Evolutionary conservation across 2,888 invertebrate species (phyloP).

Genomic region (Acleris laterana): DNA sequence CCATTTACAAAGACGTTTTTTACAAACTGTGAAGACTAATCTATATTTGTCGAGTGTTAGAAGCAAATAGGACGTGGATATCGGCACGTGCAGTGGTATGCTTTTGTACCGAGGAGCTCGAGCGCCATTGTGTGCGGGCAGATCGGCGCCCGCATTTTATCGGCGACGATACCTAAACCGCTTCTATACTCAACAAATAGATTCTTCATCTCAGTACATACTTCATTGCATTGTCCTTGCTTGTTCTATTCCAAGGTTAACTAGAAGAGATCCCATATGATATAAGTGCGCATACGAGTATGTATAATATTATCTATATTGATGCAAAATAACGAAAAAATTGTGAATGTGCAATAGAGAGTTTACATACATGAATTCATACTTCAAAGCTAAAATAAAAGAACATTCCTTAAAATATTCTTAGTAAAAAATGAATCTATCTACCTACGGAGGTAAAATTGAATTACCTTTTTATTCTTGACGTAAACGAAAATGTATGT

Average conservation of each 20-base stretch:
- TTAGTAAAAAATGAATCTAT: neutral
- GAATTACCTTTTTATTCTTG: slow-evolving; percentile 12
- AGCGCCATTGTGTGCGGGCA: neutral
- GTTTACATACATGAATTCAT: neutral
- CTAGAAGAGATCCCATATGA: no score
- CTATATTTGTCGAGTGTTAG: slow-evolving; percentile 7
- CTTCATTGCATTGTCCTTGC: neutral
- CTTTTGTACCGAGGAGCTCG: slow-evolving; percentile 7
- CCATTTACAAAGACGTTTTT: neutral
- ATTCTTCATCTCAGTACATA: neutral
- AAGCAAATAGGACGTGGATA: slow-evolving; percentile 3
- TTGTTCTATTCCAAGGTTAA: no score
- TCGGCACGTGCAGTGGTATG: slow-evolving; percentile 15
- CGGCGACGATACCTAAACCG: neutral
- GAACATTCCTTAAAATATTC: neutral
- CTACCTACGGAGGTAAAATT: slow-evolving; percentile 4
- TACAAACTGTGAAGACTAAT: neutral
- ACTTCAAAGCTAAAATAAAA: slow-evolving; percentile 4
- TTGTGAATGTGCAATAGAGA: no score
- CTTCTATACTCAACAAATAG: neutral
- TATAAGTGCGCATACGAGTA: no score
- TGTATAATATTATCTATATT: no score
- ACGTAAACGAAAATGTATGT: slow-evolving; percentile 14
- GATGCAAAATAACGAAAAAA: no score
- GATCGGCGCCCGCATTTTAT: no score